Percentiles rank a stretch among this genome's conserved stretches.
Conservation (phyloP, 2,888 invertebrate genomes). For the Cataglyphis altisquamis region DNA sequence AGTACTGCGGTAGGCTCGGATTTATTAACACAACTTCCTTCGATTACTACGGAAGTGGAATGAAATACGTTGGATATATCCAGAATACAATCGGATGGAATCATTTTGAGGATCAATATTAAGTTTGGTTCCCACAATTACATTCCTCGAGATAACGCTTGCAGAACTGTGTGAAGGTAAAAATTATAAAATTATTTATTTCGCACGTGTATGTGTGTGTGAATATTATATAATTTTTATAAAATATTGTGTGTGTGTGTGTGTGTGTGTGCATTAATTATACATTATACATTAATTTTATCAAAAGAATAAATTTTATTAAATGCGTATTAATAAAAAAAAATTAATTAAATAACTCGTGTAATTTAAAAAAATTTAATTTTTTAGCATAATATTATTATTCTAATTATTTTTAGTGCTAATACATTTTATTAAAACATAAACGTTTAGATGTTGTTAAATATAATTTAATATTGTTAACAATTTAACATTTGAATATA, state of each 20-base stretch:
- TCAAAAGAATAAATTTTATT: background rate
- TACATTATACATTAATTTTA: background rate
- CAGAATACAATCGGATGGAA: constrained; percentile 94
- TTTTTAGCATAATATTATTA: background rate
- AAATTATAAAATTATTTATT: constrained; percentile 6
- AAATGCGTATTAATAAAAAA: background rate
- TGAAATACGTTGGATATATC: constrained; percentile 96
- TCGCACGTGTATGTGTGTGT: too few relatives aligned
- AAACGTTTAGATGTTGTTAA: background rate
- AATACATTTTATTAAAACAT: background rate
- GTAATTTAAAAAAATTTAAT: background rate
- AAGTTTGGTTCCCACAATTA: constrained; percentile 20
- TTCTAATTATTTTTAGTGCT: background rate
- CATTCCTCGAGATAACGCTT: constrained; percentile 1
- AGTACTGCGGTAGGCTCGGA: constrained; percentile 90
- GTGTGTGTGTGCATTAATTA: too few relatives aligned
- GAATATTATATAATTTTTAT: too few relatives aligned
- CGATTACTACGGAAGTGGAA: constrained; percentile 86
- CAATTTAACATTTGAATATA: background rate
- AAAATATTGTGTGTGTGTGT: too few relatives aligned
- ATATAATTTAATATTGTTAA: background rate
- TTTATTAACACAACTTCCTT: constrained; percentile 80
- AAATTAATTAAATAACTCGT: background rate
- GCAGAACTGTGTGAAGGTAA: background rate
- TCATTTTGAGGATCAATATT: constrained; percentile 87